These are phyloP conservation scores for Moxostoma hubbsi DNA, from an alignment of 2,797 vertebrate species.

Conservation along the genomic window DNA sequence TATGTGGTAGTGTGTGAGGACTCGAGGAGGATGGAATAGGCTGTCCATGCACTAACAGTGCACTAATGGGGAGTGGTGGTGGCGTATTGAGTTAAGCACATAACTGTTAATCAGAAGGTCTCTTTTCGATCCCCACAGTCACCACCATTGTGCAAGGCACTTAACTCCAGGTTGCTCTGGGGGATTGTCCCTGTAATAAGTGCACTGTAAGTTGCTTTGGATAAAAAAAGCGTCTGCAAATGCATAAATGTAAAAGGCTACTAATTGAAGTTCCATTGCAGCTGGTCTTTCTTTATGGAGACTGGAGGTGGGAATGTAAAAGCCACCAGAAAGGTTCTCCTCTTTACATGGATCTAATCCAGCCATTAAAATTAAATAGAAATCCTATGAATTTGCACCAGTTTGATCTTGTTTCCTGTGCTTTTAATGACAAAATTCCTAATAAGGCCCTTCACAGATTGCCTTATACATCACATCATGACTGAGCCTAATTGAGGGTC, in stretches of 20 bases:
- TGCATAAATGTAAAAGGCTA: no score
- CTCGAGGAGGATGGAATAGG: conserved; percentile 39
- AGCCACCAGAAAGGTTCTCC: conserved; percentile 68
- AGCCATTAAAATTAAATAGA: conserved; percentile 66
- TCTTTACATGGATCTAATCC: conserved; percentile 74
- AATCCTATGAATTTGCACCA: conserved; percentile 49
- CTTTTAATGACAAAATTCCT: conserved; percentile 50
- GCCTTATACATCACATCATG: conserved; percentile 22
- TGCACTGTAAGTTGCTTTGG: no score
- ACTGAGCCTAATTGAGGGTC: conserved; percentile 1
- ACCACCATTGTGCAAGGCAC: no score
- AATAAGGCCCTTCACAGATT: conserved; percentile 35
- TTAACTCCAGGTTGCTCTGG: no score
- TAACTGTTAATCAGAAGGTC: no score
- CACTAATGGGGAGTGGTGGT: no score
- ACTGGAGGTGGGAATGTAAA: conserved; percentile 66
- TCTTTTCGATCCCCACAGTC: no score
- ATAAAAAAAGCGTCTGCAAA: no score
- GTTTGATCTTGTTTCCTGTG: conserved; percentile 63
- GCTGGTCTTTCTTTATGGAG: conserved; percentile 72
- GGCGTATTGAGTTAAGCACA: no score
- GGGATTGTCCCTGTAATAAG: no score
- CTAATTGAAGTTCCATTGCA: conserved; percentile 64
- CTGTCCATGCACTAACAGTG: conserved; percentile 61
- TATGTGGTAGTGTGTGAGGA: conserved; percentile 8